Percentiles rank a stretch among this genome's conserved stretches.
phyloP scores from a whole-genome alignment of 2,888 invertebrate species.

The Micoletzkya japonica region DNA sequence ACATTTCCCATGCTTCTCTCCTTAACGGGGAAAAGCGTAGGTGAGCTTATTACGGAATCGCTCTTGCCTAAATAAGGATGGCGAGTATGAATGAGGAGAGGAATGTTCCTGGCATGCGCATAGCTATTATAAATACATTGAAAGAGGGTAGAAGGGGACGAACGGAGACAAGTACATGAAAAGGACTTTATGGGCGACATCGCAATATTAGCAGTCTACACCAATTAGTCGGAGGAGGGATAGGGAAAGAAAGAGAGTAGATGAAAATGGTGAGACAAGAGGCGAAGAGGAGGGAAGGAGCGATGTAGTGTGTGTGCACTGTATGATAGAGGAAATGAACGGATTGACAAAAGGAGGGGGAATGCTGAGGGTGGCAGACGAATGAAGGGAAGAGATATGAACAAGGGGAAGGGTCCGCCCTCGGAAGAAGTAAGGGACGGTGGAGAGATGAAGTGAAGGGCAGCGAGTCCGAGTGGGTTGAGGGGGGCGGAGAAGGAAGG shows the following conservation, averaged over 20 bases:
- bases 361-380: neutral
- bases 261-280: constrained; percentile 14
- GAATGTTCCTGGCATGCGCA: no score
- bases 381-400: neutral
- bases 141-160: no score
- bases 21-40: no score
- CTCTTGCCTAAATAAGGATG: no score
- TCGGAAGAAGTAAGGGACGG: neutral
- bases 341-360: neutral
- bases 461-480: neutral
- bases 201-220: no score
- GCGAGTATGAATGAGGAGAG: no score
- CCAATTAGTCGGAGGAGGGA: neutral
- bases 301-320: neutral
- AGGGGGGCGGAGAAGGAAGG: neutral
- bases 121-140: no score
- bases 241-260: neutral
- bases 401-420: no score
- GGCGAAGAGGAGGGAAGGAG: neutral
- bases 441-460: neutral
- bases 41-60: no score
- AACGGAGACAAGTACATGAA: no score
- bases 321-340: neutral
- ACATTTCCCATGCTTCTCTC: no score
- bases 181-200: no score